Percentiles rank a stretch among this genome's conserved stretches.
phyloP scores from a whole-genome alignment of 2,113 vertebrate genomes.

The Neodon shergylaensis region DNA sequence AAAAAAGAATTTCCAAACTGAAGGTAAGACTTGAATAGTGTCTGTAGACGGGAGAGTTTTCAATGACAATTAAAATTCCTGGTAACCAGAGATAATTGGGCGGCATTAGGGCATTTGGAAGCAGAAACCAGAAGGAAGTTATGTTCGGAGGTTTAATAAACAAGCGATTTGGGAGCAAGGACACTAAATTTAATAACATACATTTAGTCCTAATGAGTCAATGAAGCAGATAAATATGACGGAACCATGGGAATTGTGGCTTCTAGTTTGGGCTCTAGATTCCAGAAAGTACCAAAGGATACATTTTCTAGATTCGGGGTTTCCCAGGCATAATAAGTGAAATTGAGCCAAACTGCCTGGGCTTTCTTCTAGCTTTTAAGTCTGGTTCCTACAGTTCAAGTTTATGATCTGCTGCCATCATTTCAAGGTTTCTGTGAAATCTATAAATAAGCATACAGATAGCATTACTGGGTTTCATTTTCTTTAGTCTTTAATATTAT shows the following conservation, averaged over 20 bases:
- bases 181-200: not conserved
- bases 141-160: slow-evolving; percentile 25
- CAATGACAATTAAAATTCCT: slow-evolving; percentile 4
- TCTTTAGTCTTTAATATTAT: not conserved
- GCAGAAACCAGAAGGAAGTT: slow-evolving; percentile 20
- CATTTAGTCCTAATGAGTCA: not conserved
- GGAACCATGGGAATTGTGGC: not conserved
- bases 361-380: not conserved
- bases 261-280: not conserved
- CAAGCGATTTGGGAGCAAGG: not conserved
- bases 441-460: not conserved
- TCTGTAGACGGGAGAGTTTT: not conserved
- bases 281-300: not conserved
- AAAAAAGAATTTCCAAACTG: not conserved
- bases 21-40: not conserved
- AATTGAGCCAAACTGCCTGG: not conserved
- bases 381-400: not conserved
- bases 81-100: not conserved
- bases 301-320: not conserved
- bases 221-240: not conserved
- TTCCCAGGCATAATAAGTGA: not conserved
- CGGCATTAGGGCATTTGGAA: not conserved
- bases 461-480: not conserved
- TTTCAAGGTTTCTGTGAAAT: slow-evolving; percentile 29
- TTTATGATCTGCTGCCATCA: not conserved